Evolutionary conservation across 2,797 vertebrate genomes (phyloP).

Genomic region (Pempheris klunzingeri): DNA sequence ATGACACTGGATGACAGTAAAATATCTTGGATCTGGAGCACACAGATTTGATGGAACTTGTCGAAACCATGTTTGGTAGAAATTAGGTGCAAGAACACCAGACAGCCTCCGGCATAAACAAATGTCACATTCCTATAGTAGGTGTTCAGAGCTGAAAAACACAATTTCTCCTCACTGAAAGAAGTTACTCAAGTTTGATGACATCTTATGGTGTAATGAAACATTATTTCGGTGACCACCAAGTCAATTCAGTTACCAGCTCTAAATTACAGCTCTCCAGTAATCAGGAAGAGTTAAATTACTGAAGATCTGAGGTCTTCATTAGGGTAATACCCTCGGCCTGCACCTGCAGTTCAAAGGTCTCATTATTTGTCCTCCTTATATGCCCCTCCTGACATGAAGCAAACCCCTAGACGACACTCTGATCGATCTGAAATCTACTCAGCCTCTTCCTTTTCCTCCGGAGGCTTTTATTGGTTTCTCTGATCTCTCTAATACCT

Average conservation of each 20-base stretch:
- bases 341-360: conserved; percentile 61
- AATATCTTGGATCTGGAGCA: conserved; percentile 24
- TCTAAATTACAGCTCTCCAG: background rate
- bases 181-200: background rate
- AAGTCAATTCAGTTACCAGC: conserved; percentile 3
- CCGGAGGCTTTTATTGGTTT: conserved; percentile 75
- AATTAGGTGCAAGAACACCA: background rate
- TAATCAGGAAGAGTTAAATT: conserved; percentile 53
- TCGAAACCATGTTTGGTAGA: conserved; percentile 3
- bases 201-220: background rate
- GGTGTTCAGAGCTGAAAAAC: conserved; percentile 6
- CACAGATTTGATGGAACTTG: conserved; percentile 12
- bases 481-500: conserved; percentile 83
- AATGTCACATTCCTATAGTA: background rate
- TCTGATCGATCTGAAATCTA: conserved; percentile 70
- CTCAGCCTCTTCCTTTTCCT: conserved; percentile 59
- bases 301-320: conserved; percentile 46
- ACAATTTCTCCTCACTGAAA: background rate
- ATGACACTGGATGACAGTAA: conserved; percentile 10
- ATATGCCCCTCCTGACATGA: conserved; percentile 44
- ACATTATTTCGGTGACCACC: background rate
- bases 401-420: conserved; percentile 52
- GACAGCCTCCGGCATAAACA: background rate
- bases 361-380: conserved; percentile 54
- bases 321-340: conserved; percentile 53